These are phyloP conservation scores for Netelia inedita DNA, from an alignment of 2,888 invertebrate species.

Conservation along the genomic window DNA sequence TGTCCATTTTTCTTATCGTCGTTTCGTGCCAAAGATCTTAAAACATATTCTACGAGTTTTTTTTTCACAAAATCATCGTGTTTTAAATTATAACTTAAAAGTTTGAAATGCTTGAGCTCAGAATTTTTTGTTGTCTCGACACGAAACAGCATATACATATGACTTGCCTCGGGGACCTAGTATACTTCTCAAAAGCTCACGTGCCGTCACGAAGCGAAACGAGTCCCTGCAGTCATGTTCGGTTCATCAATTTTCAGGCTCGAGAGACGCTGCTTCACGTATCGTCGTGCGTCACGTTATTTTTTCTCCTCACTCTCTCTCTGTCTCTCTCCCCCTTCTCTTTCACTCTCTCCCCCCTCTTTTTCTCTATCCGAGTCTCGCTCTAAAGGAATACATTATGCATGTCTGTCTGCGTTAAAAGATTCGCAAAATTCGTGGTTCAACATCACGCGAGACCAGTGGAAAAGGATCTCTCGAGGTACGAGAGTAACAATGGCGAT, in stretches of 20 bases:
- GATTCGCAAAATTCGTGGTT: slow-evolving; percentile 23
- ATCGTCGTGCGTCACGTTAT: slow-evolving; percentile 23
- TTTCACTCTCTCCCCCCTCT: background rate
- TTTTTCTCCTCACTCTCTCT: slow-evolving; percentile 11
- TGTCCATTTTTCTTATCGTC: too few species aligned
- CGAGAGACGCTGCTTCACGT: slow-evolving; percentile 38
- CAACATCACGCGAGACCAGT: background rate
- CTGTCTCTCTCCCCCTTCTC: background rate
- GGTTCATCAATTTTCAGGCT: slow-evolving; percentile 58
- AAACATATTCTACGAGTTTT: too few species aligned
- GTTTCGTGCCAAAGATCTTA: too few species aligned
- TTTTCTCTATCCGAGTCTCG: background rate
- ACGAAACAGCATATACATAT: background rate
- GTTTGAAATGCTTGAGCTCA: background rate
- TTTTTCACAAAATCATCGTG: too few species aligned
- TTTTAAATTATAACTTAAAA: too few species aligned
- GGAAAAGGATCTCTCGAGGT: background rate
- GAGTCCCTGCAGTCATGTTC: slow-evolving; percentile 43
- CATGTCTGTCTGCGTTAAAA: slow-evolving; percentile 37
- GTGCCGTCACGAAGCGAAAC: slow-evolving; percentile 17
- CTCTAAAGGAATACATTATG: slow-evolving; percentile 12
- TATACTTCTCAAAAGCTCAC: slow-evolving; percentile 10
- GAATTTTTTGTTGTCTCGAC: background rate
- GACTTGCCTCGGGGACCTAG: background rate
- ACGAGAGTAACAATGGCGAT: background rate